Evolutionary conservation across 2,113 vertebrate genomes (phyloP), one percentile per base, ranked within the genome.

Genomic region (Budorcas taxicolor): DNA sequence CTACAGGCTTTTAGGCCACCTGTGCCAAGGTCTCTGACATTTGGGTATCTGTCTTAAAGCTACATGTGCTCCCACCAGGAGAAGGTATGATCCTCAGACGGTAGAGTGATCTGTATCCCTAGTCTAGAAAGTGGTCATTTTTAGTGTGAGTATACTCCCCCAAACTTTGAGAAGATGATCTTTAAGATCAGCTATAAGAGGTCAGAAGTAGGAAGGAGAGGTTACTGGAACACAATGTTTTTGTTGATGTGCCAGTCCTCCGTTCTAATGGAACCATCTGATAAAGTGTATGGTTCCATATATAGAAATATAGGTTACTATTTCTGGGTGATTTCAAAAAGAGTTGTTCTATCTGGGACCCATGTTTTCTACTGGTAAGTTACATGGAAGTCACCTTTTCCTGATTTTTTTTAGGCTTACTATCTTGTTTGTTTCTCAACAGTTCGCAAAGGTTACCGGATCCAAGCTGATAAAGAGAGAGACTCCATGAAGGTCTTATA

Each of bases 401-500:
- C 57, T 57, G 9, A 10, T 50, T 52, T 10, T 82, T 74, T 53
- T 33, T 23, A 47, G 78, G 50, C 45, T 96, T 67, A 89, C 90
- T 23, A 4, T 45, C 95, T 78, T 95, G 25, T 93, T 93, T 96
- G 96, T 83, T 87, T 97, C 52, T 45, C 53, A 95, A 98, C 99
- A 98, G 99, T 99, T 97, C 98, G 98, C 97, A 99, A 99, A 98
- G 99, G 99, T 40, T 99, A 99, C 98, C 99, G 99, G 97, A 99
- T 99, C 98, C 99, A 99, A 97, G 45, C 99, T n/a, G 99, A 99
- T 99, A 99, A 99, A 98, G 98, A 99, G 94, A 99, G 99, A 97
- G 99, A 99, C 97, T 99, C 99, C 98, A 99, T 99, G 99, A 99
- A 99, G 98, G 99, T 99, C 98, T 98, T 99, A 90, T 99, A 99